These are phyloP conservation scores for Ceramica pisi DNA, from an alignment of 2,888 invertebrate genomes.

Conservation along the genomic window DNA sequence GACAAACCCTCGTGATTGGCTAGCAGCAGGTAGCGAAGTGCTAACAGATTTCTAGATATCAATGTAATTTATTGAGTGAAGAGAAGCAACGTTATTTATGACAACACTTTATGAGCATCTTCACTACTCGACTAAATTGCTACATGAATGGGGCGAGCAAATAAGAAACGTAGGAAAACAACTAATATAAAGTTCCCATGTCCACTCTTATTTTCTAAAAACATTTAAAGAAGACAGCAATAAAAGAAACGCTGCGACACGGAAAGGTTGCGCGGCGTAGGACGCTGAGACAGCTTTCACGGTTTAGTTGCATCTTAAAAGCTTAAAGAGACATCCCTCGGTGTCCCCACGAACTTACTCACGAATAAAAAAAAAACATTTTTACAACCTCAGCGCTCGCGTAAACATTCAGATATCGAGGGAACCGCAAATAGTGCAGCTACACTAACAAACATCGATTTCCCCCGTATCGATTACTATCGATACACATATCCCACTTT, in stretches of 20 bases:
- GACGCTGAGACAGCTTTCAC: constrained; percentile 36
- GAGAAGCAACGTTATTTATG: constrained; percentile 40
- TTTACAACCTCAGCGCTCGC: constrained; percentile 23
- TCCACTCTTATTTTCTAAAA: constrained; percentile 28
- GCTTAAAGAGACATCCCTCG: constrained; percentile 64
- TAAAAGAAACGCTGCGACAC: constrained; percentile 47
- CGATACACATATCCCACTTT: constrained; percentile 36
- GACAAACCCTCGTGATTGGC: constrained; percentile 20
- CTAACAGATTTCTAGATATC: constrained; percentile 37
- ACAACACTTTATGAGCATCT: constrained; percentile 35
- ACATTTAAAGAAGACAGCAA: constrained; percentile 51
- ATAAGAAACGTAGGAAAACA: neutral
- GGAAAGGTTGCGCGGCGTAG: constrained; percentile 28
- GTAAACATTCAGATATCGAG: constrained; percentile 44
- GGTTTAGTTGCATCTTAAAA: constrained; percentile 61
- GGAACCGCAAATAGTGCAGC: constrained; percentile 67
- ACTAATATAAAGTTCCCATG: constrained; percentile 22
- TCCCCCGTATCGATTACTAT: constrained; percentile 43
- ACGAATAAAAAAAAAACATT: constrained; percentile 12
- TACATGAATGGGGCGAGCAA: constrained; percentile 4
- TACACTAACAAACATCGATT: constrained; percentile 64
- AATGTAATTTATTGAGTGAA: constrained; percentile 40
- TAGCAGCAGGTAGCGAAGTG: constrained; percentile 20
- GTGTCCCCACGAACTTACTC: constrained; percentile 35
- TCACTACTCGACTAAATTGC: neutral